These are phyloP conservation scores for Leptothorax acervorum DNA, from an alignment of 2,888 invertebrate genomes.

Conservation along the genomic window DNA sequence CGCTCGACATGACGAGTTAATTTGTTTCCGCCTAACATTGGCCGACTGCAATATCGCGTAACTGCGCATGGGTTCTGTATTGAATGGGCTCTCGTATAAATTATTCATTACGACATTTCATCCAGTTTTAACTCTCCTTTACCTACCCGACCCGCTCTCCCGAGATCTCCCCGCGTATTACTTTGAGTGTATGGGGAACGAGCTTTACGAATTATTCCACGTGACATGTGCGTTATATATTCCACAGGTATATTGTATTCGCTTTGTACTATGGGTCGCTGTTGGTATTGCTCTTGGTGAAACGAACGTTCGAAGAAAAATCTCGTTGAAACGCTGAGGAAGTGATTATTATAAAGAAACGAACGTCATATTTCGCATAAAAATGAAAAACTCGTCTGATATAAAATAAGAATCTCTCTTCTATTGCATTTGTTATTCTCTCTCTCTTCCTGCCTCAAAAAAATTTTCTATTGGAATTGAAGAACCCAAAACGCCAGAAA, in stretches of 20 bases:
- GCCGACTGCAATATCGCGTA: constrained; percentile 33
- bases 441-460: background rate
- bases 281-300: constrained; percentile 29
- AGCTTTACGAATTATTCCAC: constrained; percentile 54
- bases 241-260: constrained; percentile 49
- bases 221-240: constrained; percentile 48
- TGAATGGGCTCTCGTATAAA: constrained; percentile 42
- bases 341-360: background rate
- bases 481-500: background rate
- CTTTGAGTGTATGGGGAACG: constrained; percentile 46
- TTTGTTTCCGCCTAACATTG: constrained; percentile 35
- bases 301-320: constrained; percentile 65
- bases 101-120: constrained; percentile 53
- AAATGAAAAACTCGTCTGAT: background rate
- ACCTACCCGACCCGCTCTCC: constrained; percentile 3
- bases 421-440: background rate
- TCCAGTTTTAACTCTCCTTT: constrained; percentile 58
- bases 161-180: constrained; percentile 35
- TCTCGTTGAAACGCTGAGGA: constrained; percentile 22
- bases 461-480: background rate
- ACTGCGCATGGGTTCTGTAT: constrained; percentile 38
- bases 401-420: background rate
- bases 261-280: constrained; percentile 29
- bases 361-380: background rate
- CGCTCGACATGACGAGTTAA: constrained; percentile 11